Evolutionary conservation across 2,888 invertebrate species (phyloP).

Genomic region (Ophioninae sp.): DNA sequence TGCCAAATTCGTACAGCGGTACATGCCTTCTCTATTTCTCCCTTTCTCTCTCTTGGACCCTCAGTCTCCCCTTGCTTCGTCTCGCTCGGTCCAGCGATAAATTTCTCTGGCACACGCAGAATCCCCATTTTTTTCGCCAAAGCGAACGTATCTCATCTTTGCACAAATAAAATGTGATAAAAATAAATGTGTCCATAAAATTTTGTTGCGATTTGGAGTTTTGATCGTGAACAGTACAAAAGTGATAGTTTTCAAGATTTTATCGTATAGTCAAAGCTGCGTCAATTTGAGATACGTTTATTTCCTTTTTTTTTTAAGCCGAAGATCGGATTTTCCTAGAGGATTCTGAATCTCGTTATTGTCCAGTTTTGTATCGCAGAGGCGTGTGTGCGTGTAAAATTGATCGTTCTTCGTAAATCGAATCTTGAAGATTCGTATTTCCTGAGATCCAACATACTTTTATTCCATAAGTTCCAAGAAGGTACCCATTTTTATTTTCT

Average conservation of each 20-base stretch:
- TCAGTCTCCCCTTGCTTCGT: constrained; percentile 1
- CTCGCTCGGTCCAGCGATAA: constrained; percentile 13
- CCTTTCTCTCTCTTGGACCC: constrained; percentile 11
- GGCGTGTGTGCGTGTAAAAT: background rate
- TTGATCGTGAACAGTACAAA: background rate
- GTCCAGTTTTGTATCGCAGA: background rate
- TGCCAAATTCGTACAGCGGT: constrained; percentile 56
- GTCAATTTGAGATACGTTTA: background rate
- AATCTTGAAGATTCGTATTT: background rate
- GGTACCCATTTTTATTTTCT: too few species aligned
- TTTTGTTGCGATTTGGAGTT: background rate
- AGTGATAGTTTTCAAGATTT: background rate
- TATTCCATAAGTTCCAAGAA: background rate
- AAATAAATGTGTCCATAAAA: background rate
- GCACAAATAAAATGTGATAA: background rate
- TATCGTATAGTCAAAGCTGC: background rate
- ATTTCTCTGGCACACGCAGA: constrained; percentile 3
- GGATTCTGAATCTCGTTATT: background rate
- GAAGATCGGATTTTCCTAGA: background rate
- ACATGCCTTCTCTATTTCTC: constrained; percentile 9
- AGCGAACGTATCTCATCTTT: background rate
- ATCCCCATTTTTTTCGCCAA: background rate
- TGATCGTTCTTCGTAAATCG: background rate
- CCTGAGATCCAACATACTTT: background rate
- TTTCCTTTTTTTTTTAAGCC: background rate